phyloP scores from a whole-genome alignment of 2,797 vertebrate species.

The Typhlichthys eigenmanni region DNA sequence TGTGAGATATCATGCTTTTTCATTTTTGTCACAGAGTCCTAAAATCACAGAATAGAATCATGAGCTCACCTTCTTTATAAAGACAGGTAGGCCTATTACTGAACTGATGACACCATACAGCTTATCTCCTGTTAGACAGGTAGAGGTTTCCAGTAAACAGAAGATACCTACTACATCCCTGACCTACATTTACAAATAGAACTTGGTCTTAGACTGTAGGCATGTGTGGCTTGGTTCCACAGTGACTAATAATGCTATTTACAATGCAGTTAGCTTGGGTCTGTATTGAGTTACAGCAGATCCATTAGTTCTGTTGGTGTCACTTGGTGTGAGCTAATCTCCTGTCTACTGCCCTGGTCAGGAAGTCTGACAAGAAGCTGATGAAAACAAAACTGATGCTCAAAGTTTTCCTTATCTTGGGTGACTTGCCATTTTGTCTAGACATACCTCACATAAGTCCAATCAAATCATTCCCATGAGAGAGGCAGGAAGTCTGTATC shows the following conservation, averaged over 20 bases:
- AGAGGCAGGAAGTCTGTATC: constrained; percentile 27
- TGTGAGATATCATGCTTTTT: not conserved
- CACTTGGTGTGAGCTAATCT: constrained; percentile 49
- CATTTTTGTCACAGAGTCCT: constrained; percentile 3
- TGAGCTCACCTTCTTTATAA: constrained; percentile 5
- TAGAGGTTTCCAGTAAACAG: constrained; percentile 3
- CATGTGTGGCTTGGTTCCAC: constrained; percentile 53
- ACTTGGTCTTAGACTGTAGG: constrained; percentile 52
- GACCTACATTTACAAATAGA: constrained; percentile 77
- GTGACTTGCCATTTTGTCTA: constrained; percentile 21
- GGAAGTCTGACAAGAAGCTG: not conserved
- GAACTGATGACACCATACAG: constrained; percentile 35
- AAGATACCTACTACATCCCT: constrained; percentile 41
- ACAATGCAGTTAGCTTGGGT: constrained; percentile 64
- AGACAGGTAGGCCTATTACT: constrained; percentile 7
- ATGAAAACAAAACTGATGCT: not conserved
- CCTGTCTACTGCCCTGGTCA: constrained; percentile 50
- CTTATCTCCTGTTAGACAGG: constrained; percentile 51
- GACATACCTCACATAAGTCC: constrained; percentile 47
- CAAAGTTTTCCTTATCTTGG: not conserved
- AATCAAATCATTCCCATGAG: constrained; percentile 46
- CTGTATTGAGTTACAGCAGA: constrained; percentile 33
- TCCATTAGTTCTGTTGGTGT: constrained; percentile 42
- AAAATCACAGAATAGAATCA: constrained; percentile 20
- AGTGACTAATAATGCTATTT: constrained; percentile 61